A percentile compares a stretch with the other conserved stretches of the same genome.
Conservation (phyloP, 1,140 invertebrate genomes). For the Ruditapes philippinarum region DNA sequence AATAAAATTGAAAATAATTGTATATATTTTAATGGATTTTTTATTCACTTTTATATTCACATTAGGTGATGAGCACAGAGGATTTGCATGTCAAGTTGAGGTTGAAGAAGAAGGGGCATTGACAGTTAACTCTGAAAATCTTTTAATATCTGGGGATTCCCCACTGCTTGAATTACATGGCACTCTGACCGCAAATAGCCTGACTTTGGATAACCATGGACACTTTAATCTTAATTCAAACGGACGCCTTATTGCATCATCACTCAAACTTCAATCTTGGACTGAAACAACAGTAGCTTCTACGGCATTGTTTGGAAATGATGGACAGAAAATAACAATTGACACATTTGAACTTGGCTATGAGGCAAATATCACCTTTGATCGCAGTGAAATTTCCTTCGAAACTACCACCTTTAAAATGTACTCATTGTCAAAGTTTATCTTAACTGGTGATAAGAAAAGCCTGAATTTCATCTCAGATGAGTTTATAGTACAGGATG, state of each 20-base stretch:
- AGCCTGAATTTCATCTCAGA: constrained; percentile 58
- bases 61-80: constrained; percentile 54
- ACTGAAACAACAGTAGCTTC: constrained; percentile 24
- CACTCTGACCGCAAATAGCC: constrained; percentile 36
- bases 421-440: constrained; percentile 66
- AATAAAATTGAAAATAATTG: no score
- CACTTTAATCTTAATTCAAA: constrained; percentile 54
- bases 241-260: constrained; percentile 37
- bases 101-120: constrained; percentile 8
- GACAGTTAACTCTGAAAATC: constrained; percentile 21
- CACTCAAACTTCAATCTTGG: constrained; percentile 43
- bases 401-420: constrained; percentile 66
- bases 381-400: constrained; percentile 64
- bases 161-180: constrained; percentile 65
- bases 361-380: constrained; percentile 67
- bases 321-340: constrained; percentile 36
- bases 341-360: constrained; percentile 65
- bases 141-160: constrained; percentile 55
- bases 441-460: constrained; percentile 50
- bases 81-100: constrained; percentile 31
- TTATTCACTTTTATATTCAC: no score
- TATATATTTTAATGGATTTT: no score
- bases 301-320: constrained; percentile 35
- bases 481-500: constrained; percentile 71
- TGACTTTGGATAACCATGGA: constrained; percentile 68